Conservation (phyloP, 2,888 invertebrate genomes). For the Osmoderma eremita region DNA sequence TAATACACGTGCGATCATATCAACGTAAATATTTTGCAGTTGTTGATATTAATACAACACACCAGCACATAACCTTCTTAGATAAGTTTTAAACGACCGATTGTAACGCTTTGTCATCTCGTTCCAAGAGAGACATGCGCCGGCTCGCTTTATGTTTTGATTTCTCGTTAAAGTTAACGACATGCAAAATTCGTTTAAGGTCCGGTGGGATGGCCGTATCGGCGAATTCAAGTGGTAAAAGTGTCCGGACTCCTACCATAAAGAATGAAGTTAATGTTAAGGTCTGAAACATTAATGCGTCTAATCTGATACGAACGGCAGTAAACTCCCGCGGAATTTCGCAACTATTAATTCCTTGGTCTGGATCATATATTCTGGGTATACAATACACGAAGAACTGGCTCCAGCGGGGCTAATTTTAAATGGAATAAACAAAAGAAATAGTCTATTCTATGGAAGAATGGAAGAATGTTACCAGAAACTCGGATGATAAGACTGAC, state of each 20-base stretch:
- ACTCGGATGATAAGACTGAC: too few relatives aligned
- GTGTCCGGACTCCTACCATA: slow-evolving; percentile 55
- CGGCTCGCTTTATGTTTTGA: slow-evolving; percentile 34
- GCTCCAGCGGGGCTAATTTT: slow-evolving; percentile 51
- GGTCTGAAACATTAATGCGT: slow-evolving; percentile 61
- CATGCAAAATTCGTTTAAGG: slow-evolving; percentile 32
- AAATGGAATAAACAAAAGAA: background rate
- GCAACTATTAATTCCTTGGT: slow-evolving; percentile 62
- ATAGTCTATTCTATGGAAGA: too few relatives aligned
- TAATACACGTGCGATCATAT: background rate
- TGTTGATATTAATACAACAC: slow-evolving; percentile 9
- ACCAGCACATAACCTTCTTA: slow-evolving; percentile 14
- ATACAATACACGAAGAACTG: slow-evolving; percentile 56
- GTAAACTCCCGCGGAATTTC: slow-evolving; percentile 63
- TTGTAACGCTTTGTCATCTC: slow-evolving; percentile 9
- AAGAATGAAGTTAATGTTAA: slow-evolving; percentile 63
- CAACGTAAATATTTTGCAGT: slow-evolving; percentile 3
- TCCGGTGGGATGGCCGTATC: slow-evolving; percentile 31
- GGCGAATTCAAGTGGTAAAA: slow-evolving; percentile 43
- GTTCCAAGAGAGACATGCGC: slow-evolving; percentile 3
- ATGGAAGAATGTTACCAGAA: too few relatives aligned
- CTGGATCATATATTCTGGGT: slow-evolving; percentile 60
- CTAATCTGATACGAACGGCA: slow-evolving; percentile 63
- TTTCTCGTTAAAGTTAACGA: slow-evolving; percentile 37
- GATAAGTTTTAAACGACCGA: slow-evolving; percentile 10